Conservation (phyloP, 2,888 invertebrate species). For the Elaeidobius kamerunicus region DNA sequence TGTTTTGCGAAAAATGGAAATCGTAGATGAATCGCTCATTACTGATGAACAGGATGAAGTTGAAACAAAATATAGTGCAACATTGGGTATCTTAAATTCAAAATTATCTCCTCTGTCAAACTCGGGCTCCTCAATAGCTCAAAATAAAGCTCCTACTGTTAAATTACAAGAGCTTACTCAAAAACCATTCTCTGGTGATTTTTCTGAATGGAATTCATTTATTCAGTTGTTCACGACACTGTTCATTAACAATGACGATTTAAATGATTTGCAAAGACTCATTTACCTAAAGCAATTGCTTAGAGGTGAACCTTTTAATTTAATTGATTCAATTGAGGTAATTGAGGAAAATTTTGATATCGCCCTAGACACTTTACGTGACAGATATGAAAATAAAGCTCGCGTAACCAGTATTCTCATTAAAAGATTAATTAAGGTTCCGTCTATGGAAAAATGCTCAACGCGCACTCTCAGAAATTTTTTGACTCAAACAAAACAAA, state of each 20-base stretch:
- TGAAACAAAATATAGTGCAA: background rate
- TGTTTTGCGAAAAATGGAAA: background rate
- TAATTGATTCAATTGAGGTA: slow-evolving; percentile 12
- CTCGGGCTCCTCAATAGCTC: background rate
- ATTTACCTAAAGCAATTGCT: slow-evolving; percentile 17
- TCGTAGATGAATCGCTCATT: background rate
- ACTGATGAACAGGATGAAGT: slow-evolving; percentile 1
- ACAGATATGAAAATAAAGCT: slow-evolving; percentile 16
- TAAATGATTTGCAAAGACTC: slow-evolving; percentile 11
- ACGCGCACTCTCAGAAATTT: slow-evolving; percentile 7
- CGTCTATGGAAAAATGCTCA: background rate
- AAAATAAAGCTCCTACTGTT: background rate
- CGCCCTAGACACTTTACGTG: slow-evolving; percentile 11
- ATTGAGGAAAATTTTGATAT: slow-evolving; percentile 11
- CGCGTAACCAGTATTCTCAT: slow-evolving; percentile 11
- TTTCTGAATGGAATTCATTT: slow-evolving; percentile 14
- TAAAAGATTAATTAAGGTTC: slow-evolving; percentile 2
- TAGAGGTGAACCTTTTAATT: background rate
- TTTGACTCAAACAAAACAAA: slow-evolving; percentile 5
- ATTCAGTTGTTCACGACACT: slow-evolving; percentile 11
- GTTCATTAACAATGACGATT: slow-evolving; percentile 9
- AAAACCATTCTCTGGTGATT: slow-evolving; percentile 10
- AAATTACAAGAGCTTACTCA: background rate
- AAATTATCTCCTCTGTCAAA: background rate
- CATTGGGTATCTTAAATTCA: background rate